These are phyloP conservation scores for Alectoris magna DNA, from an alignment of 2,797 vertebrate genomes.

Conservation along the genomic window DNA sequence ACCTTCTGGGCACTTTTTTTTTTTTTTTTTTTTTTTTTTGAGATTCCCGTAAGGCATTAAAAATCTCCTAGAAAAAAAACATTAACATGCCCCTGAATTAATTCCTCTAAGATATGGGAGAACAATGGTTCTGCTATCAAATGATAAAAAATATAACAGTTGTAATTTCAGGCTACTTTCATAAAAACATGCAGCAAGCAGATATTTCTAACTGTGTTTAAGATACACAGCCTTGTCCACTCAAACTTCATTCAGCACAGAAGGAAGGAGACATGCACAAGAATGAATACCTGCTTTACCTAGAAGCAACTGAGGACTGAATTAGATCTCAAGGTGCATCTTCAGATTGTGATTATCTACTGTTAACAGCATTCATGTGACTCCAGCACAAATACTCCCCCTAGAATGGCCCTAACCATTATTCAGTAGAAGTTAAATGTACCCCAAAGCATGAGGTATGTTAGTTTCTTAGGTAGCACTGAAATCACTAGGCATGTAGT, in stretches of 20 bases:
- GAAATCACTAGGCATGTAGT: neutral
- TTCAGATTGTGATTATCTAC: neutral
- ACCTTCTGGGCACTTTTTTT: neutral
- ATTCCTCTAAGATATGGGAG: neutral
- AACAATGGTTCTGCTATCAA: neutral
- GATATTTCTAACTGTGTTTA: neutral
- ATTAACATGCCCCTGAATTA: neutral
- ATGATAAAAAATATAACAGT: neutral
- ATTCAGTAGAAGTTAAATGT: neutral
- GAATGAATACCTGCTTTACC: neutral
- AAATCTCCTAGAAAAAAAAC: neutral
- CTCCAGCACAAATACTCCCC: neutral
- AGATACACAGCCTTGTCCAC: neutral
- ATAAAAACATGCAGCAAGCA: neutral
- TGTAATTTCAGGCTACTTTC: neutral
- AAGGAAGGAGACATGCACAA: neutral
- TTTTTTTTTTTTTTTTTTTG: too few species aligned
- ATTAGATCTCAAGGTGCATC: neutral
- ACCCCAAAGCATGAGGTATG: neutral
- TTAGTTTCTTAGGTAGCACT: neutral
- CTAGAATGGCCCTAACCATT: neutral
- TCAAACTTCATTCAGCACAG: neutral
- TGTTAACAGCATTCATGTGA: neutral
- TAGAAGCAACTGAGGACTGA: neutral
- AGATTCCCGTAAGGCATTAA: neutral